phyloP scores from a whole-genome alignment of 1,140 invertebrate genomes.

The Lasaia peninsularis region DNA sequence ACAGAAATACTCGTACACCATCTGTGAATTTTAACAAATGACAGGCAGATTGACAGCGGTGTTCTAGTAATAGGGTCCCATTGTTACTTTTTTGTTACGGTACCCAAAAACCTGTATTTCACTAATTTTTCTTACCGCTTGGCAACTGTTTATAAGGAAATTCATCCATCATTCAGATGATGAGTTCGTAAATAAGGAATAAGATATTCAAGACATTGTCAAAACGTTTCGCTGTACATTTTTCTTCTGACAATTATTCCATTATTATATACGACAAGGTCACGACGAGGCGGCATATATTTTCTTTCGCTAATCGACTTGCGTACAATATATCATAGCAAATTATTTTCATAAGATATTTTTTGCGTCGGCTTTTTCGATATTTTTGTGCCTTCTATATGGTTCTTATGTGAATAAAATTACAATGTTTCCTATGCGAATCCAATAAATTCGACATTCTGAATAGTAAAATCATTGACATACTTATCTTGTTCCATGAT shows the following conservation, averaged over 20 bases:
- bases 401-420: too few species aligned
- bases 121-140: background rate
- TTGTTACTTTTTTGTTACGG: too few species aligned
- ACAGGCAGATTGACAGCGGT: too few species aligned
- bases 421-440: too few species aligned
- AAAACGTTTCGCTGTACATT: background rate
- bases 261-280: background rate
- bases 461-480: too few species aligned
- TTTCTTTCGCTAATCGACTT: background rate
- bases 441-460: too few species aligned
- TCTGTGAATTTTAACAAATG: too few species aligned
- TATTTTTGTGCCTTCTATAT: too few species aligned
- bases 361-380: background rate
- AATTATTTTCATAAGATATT: background rate
- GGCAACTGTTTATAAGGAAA: background rate
- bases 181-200: background rate
- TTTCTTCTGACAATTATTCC: background rate
- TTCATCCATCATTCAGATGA: background rate
- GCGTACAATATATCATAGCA: background rate
- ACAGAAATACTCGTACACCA: too few species aligned
- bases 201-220: slow-evolving; percentile 1
- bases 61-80: too few species aligned
- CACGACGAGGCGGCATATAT: background rate
- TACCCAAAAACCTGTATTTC: too few species aligned
- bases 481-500: too few species aligned